Percentiles rank a stretch among this genome's conserved stretches.
Evolutionary conservation across 2,888 invertebrate species (phyloP).

Genomic region (Cantharis nigra): DNA sequence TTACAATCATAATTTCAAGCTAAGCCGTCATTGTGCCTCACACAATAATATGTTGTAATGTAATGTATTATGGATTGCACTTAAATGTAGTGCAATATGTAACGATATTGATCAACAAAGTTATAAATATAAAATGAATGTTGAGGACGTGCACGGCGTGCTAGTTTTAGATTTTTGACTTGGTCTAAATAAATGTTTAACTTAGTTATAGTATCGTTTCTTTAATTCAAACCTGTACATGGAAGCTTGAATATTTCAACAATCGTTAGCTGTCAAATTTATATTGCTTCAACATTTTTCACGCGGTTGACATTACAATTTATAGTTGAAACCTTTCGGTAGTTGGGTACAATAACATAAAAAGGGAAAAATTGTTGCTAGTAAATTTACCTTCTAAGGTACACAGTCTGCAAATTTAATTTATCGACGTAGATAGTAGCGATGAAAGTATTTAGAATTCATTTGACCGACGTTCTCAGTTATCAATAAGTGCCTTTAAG

Average conservation of each 20-base stretch:
- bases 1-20: not conserved
- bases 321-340: not conserved
- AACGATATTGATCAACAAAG: not conserved
- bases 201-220: not conserved
- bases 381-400: not conserved
- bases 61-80: not conserved
- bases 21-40: not conserved
- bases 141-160: not conserved
- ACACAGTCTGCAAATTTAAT: not conserved
- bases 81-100: not conserved
- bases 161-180: not conserved
- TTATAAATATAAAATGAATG: not conserved
- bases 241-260: not conserved
- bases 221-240: not conserved
- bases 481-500: not conserved
- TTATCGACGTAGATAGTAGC: not conserved
- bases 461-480: slow-evolving; percentile 6
- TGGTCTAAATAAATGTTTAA: not conserved
- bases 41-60: not conserved
- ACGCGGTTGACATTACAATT: not conserved
- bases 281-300: not conserved
- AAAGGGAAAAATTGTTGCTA: not conserved
- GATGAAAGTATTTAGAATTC: slow-evolving; percentile 2
- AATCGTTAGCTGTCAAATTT: not conserved
- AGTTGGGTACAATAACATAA: not conserved